Base-by-base conservation (phyloP, 2,113 vertebrate species). In the Triplophysa siluroides region DNA sequence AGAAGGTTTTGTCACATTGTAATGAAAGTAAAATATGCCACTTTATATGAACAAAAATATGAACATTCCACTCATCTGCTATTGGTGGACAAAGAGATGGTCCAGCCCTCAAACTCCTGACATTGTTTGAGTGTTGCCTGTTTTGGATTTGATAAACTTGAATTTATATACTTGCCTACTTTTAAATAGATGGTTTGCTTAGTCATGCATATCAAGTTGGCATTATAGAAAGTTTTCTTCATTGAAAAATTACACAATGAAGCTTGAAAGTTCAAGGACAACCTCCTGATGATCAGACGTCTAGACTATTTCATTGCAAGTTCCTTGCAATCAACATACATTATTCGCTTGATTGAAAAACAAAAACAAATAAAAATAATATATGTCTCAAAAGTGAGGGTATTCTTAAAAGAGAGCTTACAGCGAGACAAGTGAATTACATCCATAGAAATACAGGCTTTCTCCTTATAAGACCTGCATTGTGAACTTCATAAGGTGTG, bases 231-330 rank as follows among this genome's bases (percentile, higher is more conserved):
- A 45, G 4, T 29, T 54, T 56, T 38, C 14, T 60, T 21, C 52
- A 58, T 41, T 60, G 29, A 60, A 60, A 3, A 38, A n/a, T 52
- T 18, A 6, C 50, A 52, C 16, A 52, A 14, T 16, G 1, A 50
- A 18, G 13, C 13, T 80, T 85, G 73, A 80, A 82, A 73, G 73
- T 86, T 86, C 67, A 85, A 78, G 79, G 77, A 90, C 87, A 83
- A 86, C 79, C 80, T 87, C 87, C 69, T 78, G 47, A 82, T 82
- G 67, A 72, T 81, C 75, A 84, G 73, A 43, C 62, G 54, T 83
- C 71, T 81, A 73, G 77, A 64, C 19, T 71, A 50, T 78, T 82
- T 82, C 68, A 66, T 24, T 60, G 75, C 58, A 50, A 66, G 73
- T 79, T 65, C 8, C 2, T n/a, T 47, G 38, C 64, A 65, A 73